These are phyloP conservation scores for Pterocles gutturalis DNA, from an alignment of 2,113 vertebrate species.

Conservation along the genomic window DNA sequence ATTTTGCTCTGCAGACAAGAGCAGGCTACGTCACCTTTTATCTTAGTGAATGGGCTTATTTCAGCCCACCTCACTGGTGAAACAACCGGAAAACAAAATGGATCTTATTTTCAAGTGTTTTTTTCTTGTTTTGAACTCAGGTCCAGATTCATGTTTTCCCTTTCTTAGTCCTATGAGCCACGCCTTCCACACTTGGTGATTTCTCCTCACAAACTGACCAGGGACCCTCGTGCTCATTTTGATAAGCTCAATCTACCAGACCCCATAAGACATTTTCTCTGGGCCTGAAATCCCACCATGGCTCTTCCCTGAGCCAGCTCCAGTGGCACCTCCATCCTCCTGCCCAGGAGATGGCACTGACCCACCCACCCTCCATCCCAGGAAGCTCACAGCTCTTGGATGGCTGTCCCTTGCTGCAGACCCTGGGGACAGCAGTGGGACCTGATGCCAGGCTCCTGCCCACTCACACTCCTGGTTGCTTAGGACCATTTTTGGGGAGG, in stretches of 20 bases:
- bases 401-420: not conserved
- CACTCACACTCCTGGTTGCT: not conserved
- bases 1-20: not conserved
- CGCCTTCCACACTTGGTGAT: not conserved
- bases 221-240: not conserved
- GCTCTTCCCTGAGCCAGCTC: not conserved
- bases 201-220: not conserved
- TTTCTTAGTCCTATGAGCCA: not conserved
- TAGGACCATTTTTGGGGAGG: not conserved
- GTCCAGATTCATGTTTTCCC: not conserved
- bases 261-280: not conserved
- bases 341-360: not conserved
- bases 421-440: not conserved
- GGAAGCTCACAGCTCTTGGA: not conserved
- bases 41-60: not conserved
- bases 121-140: not conserved
- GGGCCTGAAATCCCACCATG: not conserved
- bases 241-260: not conserved
- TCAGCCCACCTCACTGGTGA: not conserved
- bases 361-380: accelerated
- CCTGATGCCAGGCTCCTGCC: not conserved
- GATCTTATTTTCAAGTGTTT: not conserved
- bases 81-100: not conserved
- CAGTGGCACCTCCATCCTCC: not conserved
- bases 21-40: not conserved